phyloP scores from a whole-genome alignment of 2,888 invertebrate species.

The Tachina fera region DNA sequence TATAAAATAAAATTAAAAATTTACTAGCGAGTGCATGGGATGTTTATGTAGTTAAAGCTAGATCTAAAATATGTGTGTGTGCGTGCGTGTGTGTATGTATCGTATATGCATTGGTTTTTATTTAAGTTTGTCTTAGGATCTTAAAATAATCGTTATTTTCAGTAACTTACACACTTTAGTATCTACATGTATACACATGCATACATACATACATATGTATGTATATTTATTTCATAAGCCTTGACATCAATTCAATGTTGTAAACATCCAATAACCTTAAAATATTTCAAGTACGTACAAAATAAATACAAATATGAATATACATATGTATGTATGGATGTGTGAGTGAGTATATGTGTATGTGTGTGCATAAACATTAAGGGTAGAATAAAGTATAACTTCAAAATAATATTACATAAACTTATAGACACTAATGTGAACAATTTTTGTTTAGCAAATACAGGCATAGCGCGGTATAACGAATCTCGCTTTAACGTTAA shows the following conservation, averaged over 20 bases:
- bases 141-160: constrained; percentile 2
- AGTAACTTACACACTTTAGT: neutral
- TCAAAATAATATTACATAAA: too few species aligned
- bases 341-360: too few species aligned
- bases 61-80: neutral
- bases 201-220: neutral
- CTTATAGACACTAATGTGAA: too few species aligned
- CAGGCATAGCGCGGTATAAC: too few species aligned
- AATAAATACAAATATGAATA: neutral
- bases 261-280: constrained; percentile 59
- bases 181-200: too few species aligned
- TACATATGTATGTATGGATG: neutral
- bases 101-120: neutral
- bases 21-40: too few species aligned
- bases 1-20: neutral
- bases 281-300: constrained; percentile 36
- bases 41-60: too few species aligned
- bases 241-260: constrained; percentile 67
- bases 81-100: too few species aligned
- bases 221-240: constrained; percentile 32
- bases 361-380: too few species aligned
- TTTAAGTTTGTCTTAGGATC: constrained; percentile 15
- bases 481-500: too few species aligned
- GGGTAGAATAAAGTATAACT: too few species aligned
- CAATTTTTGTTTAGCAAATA: too few species aligned